A percentile compares a stretch with the other conserved stretches of the same genome.
Conservation (phyloP, 2,888 invertebrate genomes). For the Amaurobius ferox region DNA sequence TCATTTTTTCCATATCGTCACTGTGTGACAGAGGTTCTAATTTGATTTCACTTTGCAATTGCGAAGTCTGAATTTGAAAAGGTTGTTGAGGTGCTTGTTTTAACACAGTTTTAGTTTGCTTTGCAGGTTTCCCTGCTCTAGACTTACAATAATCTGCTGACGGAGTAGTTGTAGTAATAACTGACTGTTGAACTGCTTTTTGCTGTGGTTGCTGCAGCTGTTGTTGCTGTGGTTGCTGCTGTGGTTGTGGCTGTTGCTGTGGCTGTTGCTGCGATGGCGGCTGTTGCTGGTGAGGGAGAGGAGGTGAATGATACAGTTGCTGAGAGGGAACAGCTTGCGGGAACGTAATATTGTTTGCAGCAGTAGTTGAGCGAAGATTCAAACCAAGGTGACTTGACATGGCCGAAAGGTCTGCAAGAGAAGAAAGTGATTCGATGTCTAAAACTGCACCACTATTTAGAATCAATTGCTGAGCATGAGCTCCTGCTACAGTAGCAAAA, state of each 20-base stretch:
- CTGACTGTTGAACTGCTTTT: slow-evolving; percentile 22
- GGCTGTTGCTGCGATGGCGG: neutral
- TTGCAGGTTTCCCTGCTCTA: slow-evolving; percentile 73
- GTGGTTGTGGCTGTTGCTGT: neutral
- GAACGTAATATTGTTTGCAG: slow-evolving; percentile 28
- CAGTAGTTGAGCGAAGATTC: slow-evolving; percentile 25
- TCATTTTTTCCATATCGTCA: slow-evolving; percentile 70
- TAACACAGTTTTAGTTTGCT: slow-evolving; percentile 67
- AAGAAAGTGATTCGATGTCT: slow-evolving; percentile 59
- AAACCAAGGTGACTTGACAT: slow-evolving; percentile 66
- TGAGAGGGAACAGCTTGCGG: slow-evolving; percentile 27
- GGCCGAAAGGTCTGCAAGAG: slow-evolving; percentile 58
- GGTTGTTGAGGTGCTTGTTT: slow-evolving; percentile 49
- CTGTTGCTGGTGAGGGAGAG: neutral
- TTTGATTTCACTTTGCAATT: slow-evolving; percentile 77
- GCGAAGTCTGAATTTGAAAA: slow-evolving; percentile 72
- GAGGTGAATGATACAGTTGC: slow-evolving; percentile 27
- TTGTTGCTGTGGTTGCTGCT: slow-evolving; percentile 22
- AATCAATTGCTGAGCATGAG: slow-evolving; percentile 62
- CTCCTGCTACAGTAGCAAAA: slow-evolving; percentile 31
- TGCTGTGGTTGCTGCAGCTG: slow-evolving; percentile 29
- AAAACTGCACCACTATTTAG: slow-evolving; percentile 64
- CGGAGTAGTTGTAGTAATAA: slow-evolving; percentile 30
- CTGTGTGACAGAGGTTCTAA: slow-evolving; percentile 77
- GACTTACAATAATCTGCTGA: slow-evolving; percentile 62